Conservation (phyloP, 2,888 invertebrate species). For the Eristalis arbustorum region DNA sequence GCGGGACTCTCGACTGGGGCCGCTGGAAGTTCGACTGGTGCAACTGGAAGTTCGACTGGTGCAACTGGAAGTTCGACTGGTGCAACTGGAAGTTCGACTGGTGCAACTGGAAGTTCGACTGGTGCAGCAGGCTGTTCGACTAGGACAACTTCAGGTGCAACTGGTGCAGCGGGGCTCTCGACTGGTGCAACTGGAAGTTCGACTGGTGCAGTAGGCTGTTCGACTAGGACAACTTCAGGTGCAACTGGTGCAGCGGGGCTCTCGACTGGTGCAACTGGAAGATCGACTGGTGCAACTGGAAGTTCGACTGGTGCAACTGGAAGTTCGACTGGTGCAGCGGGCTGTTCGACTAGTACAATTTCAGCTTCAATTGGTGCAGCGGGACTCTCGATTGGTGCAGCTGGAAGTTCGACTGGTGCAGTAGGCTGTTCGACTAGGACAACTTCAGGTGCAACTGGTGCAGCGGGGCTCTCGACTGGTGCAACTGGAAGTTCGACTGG, state of each 20-base stretch:
- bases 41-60: slow-evolving; percentile 40
- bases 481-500: not conserved
- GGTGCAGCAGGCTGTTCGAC: slow-evolving; percentile 3
- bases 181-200: not conserved
- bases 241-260: not conserved
- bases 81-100: slow-evolving; percentile 70
- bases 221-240: not conserved
- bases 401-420: slow-evolving; percentile 73
- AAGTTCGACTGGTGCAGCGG: slow-evolving; percentile 15
- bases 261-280: slow-evolving; percentile 2
- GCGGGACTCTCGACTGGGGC: not conserved
- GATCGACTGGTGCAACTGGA: slow-evolving; percentile 71
- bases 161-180: not conserved
- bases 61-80: slow-evolving; percentile 73
- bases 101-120: slow-evolving; percentile 37
- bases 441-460: not conserved
- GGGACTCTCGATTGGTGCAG: slow-evolving; percentile 58
- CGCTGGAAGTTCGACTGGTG: not conserved
- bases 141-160: slow-evolving; percentile 9
- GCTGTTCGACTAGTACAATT: not conserved
- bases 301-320: not conserved
- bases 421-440: slow-evolving; percentile 71
- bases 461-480: slow-evolving; percentile 18
- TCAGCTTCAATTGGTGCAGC: not conserved
- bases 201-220: not conserved